Evolutionary conservation across 2,113 vertebrate species (phyloP).

Genomic region (Rhinopomastus cyanomelas): DNA sequence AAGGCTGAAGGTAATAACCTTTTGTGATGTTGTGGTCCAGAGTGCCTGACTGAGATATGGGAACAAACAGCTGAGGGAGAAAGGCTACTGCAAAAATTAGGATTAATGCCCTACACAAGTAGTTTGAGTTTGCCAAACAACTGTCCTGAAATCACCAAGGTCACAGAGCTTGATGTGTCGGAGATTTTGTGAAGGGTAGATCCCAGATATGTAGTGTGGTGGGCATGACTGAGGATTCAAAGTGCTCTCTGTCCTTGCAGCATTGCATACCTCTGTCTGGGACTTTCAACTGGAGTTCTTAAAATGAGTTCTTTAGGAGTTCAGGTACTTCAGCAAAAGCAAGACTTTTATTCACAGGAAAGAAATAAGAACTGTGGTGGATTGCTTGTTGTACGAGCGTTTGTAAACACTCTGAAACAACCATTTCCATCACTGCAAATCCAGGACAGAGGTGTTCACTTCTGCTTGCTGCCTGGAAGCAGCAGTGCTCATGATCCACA

Average conservation of each 20-base stretch:
- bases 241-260: not conserved
- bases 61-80: not conserved
- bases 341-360: not conserved
- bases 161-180: not conserved
- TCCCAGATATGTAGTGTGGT: not conserved
- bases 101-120: not conserved
- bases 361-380: not conserved
- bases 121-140: not conserved
- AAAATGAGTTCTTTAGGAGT: not conserved
- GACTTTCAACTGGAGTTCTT: not conserved
- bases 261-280: not conserved
- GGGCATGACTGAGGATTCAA: not conserved
- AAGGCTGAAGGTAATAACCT: not conserved
- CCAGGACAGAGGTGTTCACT: not conserved
- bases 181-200: not conserved
- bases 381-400: not conserved
- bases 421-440: not conserved
- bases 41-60: not conserved
- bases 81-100: not conserved
- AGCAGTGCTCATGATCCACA: not conserved
- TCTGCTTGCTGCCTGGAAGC: not conserved
- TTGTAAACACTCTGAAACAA: not conserved
- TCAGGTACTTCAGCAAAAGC: not conserved
- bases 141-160: rapidly evolving
- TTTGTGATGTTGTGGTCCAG: not conserved